Percentiles rank a stretch among this genome's conserved stretches.
Evolutionary conservation across 1,140 invertebrate genomes (phyloP).

Genomic region (Drosophila cardini): DNA sequence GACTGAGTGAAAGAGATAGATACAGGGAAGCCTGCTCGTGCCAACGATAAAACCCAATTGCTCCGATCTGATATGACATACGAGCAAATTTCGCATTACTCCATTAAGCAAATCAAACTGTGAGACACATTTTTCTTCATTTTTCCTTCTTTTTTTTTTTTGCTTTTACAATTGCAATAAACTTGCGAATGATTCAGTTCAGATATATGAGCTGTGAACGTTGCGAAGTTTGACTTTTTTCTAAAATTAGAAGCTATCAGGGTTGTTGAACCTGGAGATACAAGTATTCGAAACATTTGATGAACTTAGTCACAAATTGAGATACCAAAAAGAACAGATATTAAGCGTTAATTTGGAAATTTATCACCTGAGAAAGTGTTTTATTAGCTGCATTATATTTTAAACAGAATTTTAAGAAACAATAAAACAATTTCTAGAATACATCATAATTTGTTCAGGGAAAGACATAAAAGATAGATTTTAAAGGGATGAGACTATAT

Average conservation of each 20-base stretch:
- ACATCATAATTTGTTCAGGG: too few relatives aligned
- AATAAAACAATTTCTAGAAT: too few relatives aligned
- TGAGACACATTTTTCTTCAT: neutral
- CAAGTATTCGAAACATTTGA: neutral
- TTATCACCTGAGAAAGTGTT: too few relatives aligned
- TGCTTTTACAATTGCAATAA: slow-evolving; percentile 1
- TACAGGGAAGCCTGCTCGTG: slow-evolving; percentile 16
- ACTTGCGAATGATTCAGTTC: slow-evolving; percentile 10
- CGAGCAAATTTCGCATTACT: slow-evolving; percentile 5
- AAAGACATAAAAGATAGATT: too few relatives aligned
- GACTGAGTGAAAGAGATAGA: neutral
- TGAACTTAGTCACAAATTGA: too few relatives aligned
- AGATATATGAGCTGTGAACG: neutral
- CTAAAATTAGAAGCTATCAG: slow-evolving; percentile 3
- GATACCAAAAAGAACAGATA: too few relatives aligned
- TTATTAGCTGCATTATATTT: too few relatives aligned
- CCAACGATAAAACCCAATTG: slow-evolving; percentile 18
- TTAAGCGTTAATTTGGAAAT: too few relatives aligned
- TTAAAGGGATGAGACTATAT: too few relatives aligned
- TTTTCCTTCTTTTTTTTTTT: neutral
- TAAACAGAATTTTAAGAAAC: too few relatives aligned
- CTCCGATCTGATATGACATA: slow-evolving; percentile 21
- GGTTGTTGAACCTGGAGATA: slow-evolving; percentile 1
- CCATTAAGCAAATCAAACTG: slow-evolving; percentile 13
- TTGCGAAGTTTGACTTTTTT: neutral